Evolutionary conservation across 2,113 vertebrate species (phyloP).

Genomic region (Ptilonorhynchus violaceus): DNA sequence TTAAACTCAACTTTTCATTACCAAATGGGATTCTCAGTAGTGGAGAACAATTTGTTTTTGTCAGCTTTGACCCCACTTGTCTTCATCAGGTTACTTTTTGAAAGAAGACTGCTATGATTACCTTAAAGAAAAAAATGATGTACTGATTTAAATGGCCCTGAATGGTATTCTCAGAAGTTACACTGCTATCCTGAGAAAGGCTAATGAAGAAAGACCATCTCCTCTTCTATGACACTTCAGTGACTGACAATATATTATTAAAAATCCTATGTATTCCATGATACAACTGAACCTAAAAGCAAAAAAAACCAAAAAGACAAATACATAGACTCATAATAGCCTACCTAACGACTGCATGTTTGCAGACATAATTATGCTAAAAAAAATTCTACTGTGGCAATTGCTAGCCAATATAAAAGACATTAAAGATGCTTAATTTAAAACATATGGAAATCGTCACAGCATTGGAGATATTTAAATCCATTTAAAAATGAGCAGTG

Average conservation of each 20-base stretch:
- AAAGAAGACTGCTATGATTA: conserved; percentile 9
- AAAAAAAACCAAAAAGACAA: neutral
- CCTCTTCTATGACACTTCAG: neutral
- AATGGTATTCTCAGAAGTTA: neutral
- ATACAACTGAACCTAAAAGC: neutral
- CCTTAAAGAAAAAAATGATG: neutral
- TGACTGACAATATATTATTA: neutral
- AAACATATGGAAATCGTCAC: conserved; percentile 22
- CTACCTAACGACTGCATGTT: neutral
- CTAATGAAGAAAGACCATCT: neutral
- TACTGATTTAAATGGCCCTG: neutral
- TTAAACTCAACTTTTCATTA: neutral
- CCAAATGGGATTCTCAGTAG: neutral
- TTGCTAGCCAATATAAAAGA: conserved; percentile 39
- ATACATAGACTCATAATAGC: neutral
- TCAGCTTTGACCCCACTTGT: conserved; percentile 10
- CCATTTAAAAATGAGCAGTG: neutral
- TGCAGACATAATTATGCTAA: conserved; percentile 8
- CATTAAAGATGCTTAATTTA: conserved; percentile 56
- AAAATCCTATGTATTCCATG: neutral
- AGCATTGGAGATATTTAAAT: neutral
- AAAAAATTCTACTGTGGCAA: conserved; percentile 12
- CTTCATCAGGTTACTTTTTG: conserved; percentile 34
- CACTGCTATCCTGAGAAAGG: neutral
- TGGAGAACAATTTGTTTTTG: neutral